These are phyloP conservation scores for Drosophila kikkawai DNA, from an alignment of 1,140 invertebrate genomes.

Conservation along the genomic window DNA sequence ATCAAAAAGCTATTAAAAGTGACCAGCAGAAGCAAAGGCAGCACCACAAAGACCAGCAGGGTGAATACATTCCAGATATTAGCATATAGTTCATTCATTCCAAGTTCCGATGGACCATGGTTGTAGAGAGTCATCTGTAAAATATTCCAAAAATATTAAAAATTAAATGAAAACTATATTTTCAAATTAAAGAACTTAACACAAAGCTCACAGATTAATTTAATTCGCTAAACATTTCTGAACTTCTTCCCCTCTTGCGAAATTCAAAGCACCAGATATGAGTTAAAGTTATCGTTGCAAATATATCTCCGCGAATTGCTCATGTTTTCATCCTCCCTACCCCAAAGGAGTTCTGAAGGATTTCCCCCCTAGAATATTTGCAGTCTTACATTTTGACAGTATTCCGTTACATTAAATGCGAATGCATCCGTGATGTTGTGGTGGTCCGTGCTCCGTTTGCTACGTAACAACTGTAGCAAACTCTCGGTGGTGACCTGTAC, in stretches of 20 bases:
- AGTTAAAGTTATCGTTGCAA: slow-evolving; percentile 17
- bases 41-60: slow-evolving; percentile 88
- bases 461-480: slow-evolving; percentile 59
- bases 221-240: background rate
- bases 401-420: slow-evolving; percentile 77
- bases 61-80: slow-evolving; percentile 89
- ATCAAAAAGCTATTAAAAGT: slow-evolving; percentile 92
- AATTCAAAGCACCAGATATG: slow-evolving; percentile 18
- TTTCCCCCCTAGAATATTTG: slow-evolving; percentile 1
- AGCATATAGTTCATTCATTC: slow-evolving; percentile 86
- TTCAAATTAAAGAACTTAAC: background rate
- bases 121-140: slow-evolving; percentile 69
- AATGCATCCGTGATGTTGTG: slow-evolving; percentile 40
- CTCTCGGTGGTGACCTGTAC: slow-evolving; percentile 54
- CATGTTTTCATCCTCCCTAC: background rate
- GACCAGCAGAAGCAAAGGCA: slow-evolving; percentile 89
- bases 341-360: slow-evolving; percentile 2
- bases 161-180: background rate
- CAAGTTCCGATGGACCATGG: slow-evolving; percentile 77
- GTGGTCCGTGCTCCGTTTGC: slow-evolving; percentile 40
- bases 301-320: slow-evolving; percentile 6
- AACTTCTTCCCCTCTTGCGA: background rate
- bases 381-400: slow-evolving; percentile 78
- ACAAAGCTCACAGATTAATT: background rate
- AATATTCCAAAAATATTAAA: background rate